Percentiles rank a stretch among this genome's conserved stretches.
Conservation (phyloP, 1,140 invertebrate species). For the Trichonephila clavata region DNA sequence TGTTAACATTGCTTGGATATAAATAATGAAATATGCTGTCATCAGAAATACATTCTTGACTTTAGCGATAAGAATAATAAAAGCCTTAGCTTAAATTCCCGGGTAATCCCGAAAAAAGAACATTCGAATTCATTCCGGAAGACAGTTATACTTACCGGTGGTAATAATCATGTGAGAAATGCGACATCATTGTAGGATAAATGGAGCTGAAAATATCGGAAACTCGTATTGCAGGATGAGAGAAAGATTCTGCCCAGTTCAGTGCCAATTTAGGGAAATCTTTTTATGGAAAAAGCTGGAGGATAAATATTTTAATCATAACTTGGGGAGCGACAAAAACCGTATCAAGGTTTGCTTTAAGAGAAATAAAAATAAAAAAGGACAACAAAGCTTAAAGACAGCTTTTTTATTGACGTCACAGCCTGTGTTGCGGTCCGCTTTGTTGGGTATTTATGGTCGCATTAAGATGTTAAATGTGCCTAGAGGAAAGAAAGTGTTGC, state of each 20-base stretch:
- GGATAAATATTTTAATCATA: conserved; percentile 6
- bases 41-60: neutral
- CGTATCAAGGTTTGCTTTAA: neutral
- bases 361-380: neutral
- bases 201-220: neutral
- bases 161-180: neutral
- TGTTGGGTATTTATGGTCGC: neutral
- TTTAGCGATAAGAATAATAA: neutral
- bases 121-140: neutral
- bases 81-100: neutral
- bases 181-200: neutral
- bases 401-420: neutral
- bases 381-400: neutral
- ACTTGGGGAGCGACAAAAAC: neutral
- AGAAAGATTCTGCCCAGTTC: neutral
- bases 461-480: neutral
- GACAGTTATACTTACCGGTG: neutral
- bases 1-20: neutral
- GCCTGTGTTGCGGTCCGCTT: neutral
- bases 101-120: neutral
- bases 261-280: neutral
- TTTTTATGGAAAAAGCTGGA: neutral
- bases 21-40: neutral
- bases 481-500: neutral
- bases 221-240: neutral